Evolutionary conservation across 2,888 invertebrate species (phyloP).

Genomic region (Keiferia lycopersicella): DNA sequence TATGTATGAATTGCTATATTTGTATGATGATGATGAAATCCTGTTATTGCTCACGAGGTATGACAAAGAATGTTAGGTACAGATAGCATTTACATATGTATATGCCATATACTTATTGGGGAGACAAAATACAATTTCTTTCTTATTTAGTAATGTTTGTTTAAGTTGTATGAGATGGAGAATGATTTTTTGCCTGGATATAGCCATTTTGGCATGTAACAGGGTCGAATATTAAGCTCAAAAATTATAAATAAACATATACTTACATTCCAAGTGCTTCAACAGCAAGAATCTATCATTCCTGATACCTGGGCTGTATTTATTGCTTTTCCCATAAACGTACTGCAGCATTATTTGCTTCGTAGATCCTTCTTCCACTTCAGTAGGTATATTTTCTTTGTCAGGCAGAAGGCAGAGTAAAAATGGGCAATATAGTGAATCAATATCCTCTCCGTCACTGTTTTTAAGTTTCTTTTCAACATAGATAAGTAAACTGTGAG

Average conservation of each 20-base stretch:
- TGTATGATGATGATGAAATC: too few species aligned
- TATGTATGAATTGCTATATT: too few species aligned
- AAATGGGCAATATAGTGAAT: constrained; percentile 83
- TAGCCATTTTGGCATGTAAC: too few species aligned
- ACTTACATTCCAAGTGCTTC: constrained; percentile 89
- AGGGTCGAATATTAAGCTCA: not conserved
- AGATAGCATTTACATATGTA: too few species aligned
- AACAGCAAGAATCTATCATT: constrained; percentile 87
- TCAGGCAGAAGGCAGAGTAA: constrained; percentile 81
- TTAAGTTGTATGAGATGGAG: too few species aligned
- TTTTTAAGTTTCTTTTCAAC: constrained; percentile 81
- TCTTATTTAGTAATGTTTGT: too few species aligned
- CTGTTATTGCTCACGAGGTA: too few species aligned
- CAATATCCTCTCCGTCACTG: constrained; percentile 53
- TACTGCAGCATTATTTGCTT: constrained; percentile 91
- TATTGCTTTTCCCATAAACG: constrained; percentile 83
- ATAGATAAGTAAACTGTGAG: constrained; percentile 84
- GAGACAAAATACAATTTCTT: too few species aligned
- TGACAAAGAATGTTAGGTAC: too few species aligned
- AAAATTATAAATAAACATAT: not conserved
- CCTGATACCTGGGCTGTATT: constrained; percentile 73
- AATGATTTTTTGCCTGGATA: too few species aligned
- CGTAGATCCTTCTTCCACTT: constrained; percentile 78
- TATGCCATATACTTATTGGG: too few species aligned
- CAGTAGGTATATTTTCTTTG: constrained; percentile 56